Conservation (phyloP, 2,888 invertebrate genomes). For the Melanophora roralis region DNA sequence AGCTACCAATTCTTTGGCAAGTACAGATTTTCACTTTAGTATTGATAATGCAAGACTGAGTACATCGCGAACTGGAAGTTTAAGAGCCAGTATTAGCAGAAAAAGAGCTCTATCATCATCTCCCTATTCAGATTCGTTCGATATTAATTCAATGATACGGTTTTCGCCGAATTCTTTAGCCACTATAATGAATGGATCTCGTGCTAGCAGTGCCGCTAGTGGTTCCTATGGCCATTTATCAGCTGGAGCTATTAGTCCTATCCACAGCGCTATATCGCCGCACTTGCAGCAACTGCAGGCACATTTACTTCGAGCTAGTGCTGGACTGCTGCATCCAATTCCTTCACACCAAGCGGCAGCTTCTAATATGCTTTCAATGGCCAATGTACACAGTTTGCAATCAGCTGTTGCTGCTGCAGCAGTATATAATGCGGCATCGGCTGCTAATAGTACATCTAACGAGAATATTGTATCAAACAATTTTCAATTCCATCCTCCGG, state of each 20-base stretch:
- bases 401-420: constrained; percentile 56
- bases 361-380: constrained; percentile 73
- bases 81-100: constrained; percentile 83
- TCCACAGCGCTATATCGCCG: constrained; percentile 80
- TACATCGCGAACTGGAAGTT: constrained; percentile 77
- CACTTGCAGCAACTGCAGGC: constrained; percentile 87
- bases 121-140: constrained; percentile 95
- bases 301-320: constrained; percentile 83
- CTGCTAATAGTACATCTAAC: not conserved
- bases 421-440: constrained; percentile 42
- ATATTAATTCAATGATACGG: constrained; percentile 96
- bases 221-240: constrained; percentile 98
- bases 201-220: constrained; percentile 87
- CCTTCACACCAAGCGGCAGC: constrained; percentile 71
- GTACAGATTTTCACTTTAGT: constrained; percentile 93
- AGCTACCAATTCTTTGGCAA: constrained; percentile 83
- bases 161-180: constrained; percentile 95
- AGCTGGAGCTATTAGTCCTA: constrained; percentile 94
- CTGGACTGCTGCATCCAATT: constrained; percentile 75
- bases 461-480: not conserved
- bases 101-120: constrained; percentile 96
- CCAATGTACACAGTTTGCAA: constrained; percentile 68
- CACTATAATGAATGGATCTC: constrained; percentile 87
- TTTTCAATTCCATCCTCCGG: constrained; percentile 4
- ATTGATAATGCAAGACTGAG: constrained; percentile 82